These are phyloP conservation scores for Melanotaenia duboulayi DNA, from an alignment of 2,113 vertebrate species.

Conservation along the genomic window DNA sequence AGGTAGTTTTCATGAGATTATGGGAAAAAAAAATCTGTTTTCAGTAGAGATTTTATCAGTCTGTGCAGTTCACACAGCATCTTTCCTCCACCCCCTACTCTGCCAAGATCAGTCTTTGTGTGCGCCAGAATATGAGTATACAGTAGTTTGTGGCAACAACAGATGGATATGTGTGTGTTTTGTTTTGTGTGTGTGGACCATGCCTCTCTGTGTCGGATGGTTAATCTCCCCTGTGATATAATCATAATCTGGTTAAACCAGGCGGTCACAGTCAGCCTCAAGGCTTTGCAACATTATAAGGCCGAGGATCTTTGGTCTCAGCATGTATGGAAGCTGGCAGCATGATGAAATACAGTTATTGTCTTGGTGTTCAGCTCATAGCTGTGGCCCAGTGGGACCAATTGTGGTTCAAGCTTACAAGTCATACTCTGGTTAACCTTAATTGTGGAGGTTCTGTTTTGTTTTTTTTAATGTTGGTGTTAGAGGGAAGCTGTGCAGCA, in stretches of 20 bases:
- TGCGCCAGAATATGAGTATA: constrained; percentile 34
- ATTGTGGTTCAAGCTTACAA: constrained; percentile 37
- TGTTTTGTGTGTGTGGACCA: constrained; percentile 19
- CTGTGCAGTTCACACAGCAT: constrained; percentile 53
- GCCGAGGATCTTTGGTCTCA: constrained; percentile 40
- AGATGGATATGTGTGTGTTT: constrained; percentile 55
- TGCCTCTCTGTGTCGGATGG: constrained; percentile 47
- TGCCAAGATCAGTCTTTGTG: constrained; percentile 51
- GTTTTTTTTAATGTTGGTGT: not conserved
- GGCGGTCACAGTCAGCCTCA: constrained; percentile 42
- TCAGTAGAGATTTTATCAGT: constrained; percentile 52
- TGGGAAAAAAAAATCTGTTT: constrained; percentile 44
- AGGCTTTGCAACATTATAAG: constrained; percentile 43
- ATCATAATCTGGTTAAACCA: constrained; percentile 74
- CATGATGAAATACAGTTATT: constrained; percentile 48
- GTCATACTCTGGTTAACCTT: constrained; percentile 14
- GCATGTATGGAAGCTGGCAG: constrained; percentile 45
- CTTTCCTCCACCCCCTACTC: constrained; percentile 24
- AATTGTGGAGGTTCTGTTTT: constrained; percentile 16
- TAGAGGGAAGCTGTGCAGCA: not conserved
- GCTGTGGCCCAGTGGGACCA: constrained; percentile 26
- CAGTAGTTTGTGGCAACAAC: constrained; percentile 63
- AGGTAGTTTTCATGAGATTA: constrained; percentile 49
- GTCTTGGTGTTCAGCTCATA: constrained; percentile 35
- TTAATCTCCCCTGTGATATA: constrained; percentile 68